Conservation (phyloP, 2,888 invertebrate genomes). For the Drosophila longiperda region DNA sequence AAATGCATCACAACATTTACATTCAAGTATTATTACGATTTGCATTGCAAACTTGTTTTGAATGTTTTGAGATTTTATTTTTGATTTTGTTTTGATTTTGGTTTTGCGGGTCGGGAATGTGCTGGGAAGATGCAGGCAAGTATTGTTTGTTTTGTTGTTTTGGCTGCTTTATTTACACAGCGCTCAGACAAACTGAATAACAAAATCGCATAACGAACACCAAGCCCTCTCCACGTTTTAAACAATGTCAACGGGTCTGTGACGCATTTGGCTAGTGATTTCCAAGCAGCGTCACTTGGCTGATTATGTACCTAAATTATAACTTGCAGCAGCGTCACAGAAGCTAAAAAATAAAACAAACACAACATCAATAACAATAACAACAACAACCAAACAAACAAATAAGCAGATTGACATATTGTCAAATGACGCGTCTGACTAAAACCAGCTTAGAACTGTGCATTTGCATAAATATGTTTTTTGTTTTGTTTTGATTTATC, state of each 20-base stretch:
- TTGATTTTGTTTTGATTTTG: background rate
- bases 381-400: constrained; percentile 11
- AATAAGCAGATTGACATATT: background rate
- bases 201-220: constrained; percentile 12
- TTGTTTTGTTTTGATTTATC: background rate
- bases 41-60: constrained; percentile 47
- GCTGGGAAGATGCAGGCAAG: background rate
- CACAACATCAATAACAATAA: constrained; percentile 6
- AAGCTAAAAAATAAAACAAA: constrained; percentile 25
- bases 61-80: constrained; percentile 7
- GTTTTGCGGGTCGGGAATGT: constrained; percentile 1
- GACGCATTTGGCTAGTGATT: constrained; percentile 65
- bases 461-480: background rate
- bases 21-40: constrained; percentile 28
- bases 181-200: constrained; percentile 25
- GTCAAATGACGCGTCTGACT: constrained; percentile 25
- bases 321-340: constrained; percentile 43
- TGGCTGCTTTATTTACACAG: constrained; percentile 40
- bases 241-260: constrained; percentile 47
- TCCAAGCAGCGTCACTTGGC: constrained; percentile 58
- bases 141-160: constrained; percentile 31
- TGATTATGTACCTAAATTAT: constrained; percentile 50
- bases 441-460: constrained; percentile 70
- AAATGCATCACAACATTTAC: constrained; percentile 46
- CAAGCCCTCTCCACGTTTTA: constrained; percentile 13